Base-by-base conservation (phyloP, 2,888 invertebrate species). In the Plagiodera versicolora region DNA sequence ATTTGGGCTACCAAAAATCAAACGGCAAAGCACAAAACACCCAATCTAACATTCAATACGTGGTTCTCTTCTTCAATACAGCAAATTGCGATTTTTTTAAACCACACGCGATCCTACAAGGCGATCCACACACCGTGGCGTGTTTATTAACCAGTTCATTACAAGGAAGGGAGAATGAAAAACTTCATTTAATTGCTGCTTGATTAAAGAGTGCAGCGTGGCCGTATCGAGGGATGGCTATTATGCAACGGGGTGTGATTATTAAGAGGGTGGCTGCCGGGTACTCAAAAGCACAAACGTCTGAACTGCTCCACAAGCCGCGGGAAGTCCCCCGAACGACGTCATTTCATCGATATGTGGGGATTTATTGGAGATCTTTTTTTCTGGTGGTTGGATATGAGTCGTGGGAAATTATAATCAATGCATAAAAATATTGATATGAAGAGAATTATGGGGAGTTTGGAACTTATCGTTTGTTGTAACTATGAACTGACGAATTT, bases 201-300 rank as follows among this genome's bases (percentile, higher is more conserved):
- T 80, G 79, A 80, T 80, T 80, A 79, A 77, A 80, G 80, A 75
- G 75, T 76, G 71, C 75, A 72, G 72, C 64, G 68, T 73, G 74
- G 70, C 68, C 66, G 65, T 70, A 68, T 71, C 64, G 72, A 71
- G 70, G 67, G 72, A 53, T 63, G 62, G 60, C 61, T 68, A 66
- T 67, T 68, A 65, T 68, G 60, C 65, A 64, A 65, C 69, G 71
- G 66, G 67, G 71, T 64, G 70, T 70, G 70, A 74, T 73, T 72
- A 66, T 67, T 64, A 59, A 45, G 55, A 64, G 63, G 58, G 58
- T 58, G 52, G 57, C 56, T 50, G 55, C 57, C 45, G 58, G 53
- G 59, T 65, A 68, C 69, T 71, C 68, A 71, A 72, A 72, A 69
- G 72, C 68, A 71, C 72, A 70, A 68, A 67, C 71, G 72, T 66